phyloP scores from a whole-genome alignment of 2,888 invertebrate genomes.

The Trichacis sp. region DNA sequence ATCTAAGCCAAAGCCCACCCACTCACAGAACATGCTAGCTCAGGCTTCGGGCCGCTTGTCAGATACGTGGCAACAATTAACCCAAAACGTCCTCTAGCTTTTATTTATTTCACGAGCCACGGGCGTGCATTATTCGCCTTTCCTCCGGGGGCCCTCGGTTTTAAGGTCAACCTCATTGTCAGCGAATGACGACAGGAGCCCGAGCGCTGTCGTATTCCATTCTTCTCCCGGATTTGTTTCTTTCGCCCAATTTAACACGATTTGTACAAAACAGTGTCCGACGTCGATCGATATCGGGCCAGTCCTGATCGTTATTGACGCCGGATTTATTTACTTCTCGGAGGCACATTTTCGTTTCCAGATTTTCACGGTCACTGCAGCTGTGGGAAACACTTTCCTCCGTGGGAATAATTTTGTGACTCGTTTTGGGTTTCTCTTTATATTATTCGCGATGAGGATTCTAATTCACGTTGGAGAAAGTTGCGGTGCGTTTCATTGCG shows the following conservation, averaged over 20 bases:
- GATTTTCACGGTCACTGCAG: not conserved
- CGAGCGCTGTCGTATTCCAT: not conserved
- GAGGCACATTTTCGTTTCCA: not conserved
- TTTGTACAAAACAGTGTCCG: conserved; percentile 8
- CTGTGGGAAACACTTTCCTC: not conserved
- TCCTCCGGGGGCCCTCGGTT: conserved; percentile 15
- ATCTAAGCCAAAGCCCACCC: conserved; percentile 64
- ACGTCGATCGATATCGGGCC: not conserved
- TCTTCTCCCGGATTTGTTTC: conserved; percentile 5
- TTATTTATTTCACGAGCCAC: conserved; percentile 51
- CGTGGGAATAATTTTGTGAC: not conserved
- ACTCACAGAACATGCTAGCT: conserved; percentile 51
- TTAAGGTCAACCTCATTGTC: conserved; percentile 30
- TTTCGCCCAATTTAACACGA: conserved; percentile 6
- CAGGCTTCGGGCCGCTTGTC: conserved; percentile 21
- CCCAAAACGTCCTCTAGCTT: conserved; percentile 53
- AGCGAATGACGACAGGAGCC: not conserved
- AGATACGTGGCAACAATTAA: conserved; percentile 61
- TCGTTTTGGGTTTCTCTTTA: too few species aligned
- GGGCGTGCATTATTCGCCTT: conserved; percentile 33
- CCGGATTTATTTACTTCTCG: not conserved
- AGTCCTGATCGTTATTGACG: not conserved
- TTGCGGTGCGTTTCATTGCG: too few species aligned
- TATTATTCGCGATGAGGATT: too few species aligned
- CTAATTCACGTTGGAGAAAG: too few species aligned